Evolutionary conservation across 2,797 vertebrate genomes (phyloP).

Genomic region (Gymnothorax reevesii): DNA sequence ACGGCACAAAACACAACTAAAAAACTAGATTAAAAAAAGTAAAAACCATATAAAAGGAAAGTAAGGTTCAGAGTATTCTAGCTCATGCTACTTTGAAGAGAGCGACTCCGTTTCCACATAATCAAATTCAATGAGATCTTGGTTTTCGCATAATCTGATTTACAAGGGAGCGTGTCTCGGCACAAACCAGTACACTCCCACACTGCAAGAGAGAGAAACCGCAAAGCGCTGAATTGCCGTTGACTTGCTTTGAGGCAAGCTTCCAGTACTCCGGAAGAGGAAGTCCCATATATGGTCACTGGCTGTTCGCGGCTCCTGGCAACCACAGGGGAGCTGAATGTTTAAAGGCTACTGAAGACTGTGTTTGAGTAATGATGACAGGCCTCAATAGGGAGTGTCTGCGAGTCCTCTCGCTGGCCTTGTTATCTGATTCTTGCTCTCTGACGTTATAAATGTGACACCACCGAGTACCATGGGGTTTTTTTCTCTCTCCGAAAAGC

Average conservation of each 20-base stretch:
- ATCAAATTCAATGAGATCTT: constrained; percentile 39
- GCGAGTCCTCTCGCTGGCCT: constrained; percentile 15
- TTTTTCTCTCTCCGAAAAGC: not conserved
- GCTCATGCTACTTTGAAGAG: constrained; percentile 35
- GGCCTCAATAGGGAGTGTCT: constrained; percentile 43
- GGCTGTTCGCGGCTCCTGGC: constrained; percentile 19
- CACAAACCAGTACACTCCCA: constrained; percentile 36
- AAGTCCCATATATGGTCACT: constrained; percentile 57
- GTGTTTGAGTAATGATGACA: constrained; percentile 43
- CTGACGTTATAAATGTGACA: constrained; percentile 9
- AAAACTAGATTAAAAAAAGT: constrained; percentile 22
- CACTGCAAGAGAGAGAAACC: constrained; percentile 37
- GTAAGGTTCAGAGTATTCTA: not conserved
- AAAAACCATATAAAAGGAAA: not conserved
- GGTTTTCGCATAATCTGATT: constrained; percentile 33
- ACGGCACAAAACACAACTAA: not conserved
- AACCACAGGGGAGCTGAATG: constrained; percentile 32
- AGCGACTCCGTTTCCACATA: constrained; percentile 6
- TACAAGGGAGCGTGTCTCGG: constrained; percentile 14
- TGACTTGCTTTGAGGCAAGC: constrained; percentile 32
- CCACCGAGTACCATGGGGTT: not conserved
- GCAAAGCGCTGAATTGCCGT: constrained; percentile 28
- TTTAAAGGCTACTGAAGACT: constrained; percentile 32
- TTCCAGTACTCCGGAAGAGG: constrained; percentile 49
- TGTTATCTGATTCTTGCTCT: constrained; percentile 31